Base-by-base conservation (phyloP, 2,888 invertebrate species). In the Harpalus rufipes region DNA sequence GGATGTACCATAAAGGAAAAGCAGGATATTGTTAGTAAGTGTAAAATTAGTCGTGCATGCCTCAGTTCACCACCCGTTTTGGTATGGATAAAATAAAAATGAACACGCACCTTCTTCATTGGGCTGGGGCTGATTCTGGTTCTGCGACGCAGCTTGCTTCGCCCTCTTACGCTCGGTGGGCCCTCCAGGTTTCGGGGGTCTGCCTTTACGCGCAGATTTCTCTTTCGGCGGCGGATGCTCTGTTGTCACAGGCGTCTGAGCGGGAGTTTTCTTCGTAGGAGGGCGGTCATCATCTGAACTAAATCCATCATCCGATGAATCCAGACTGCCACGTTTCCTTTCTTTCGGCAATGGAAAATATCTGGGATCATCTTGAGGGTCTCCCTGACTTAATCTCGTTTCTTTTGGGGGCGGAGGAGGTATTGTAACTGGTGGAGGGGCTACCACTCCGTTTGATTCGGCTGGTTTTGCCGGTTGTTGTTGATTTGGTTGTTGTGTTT, bases 271-370 rank as follows among this genome's bases (percentile, higher is more conserved):
- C 86, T 68, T 58, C 72, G 85, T 7, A 87, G 81, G 86, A 86
- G 91, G 90, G 84, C 92, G 92, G 87, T 92, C 92, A 87, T 93
- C 92, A 41, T 90, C 91, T 83, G 94, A 94, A 88, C 94, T 94
- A 12, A 93, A 93, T 87, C 93, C 92, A 87, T 95, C 95, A 86
- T 94, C 94, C 21, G 93, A 93, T 88, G 93, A 94, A 87, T 95
- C 95, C 87, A 95, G 95, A 81, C 90, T 91, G 88, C 94, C 93
- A 88, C 94, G 93, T 90, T 95, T 95, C 85, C 95, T 91, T 88
- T 95, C 95, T 89, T 95, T 96, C 84, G 95, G 95, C 87, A 95
- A 90, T 68, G 94, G 94, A 90, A 95, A 95, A 89, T 95, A 95
- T 81, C 95, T 92, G 12, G 95, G 94, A 91, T 96, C 95, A 87